Evolutionary conservation across 2,113 vertebrate species (phyloP).

Genomic region (Zeus faber): DNA sequence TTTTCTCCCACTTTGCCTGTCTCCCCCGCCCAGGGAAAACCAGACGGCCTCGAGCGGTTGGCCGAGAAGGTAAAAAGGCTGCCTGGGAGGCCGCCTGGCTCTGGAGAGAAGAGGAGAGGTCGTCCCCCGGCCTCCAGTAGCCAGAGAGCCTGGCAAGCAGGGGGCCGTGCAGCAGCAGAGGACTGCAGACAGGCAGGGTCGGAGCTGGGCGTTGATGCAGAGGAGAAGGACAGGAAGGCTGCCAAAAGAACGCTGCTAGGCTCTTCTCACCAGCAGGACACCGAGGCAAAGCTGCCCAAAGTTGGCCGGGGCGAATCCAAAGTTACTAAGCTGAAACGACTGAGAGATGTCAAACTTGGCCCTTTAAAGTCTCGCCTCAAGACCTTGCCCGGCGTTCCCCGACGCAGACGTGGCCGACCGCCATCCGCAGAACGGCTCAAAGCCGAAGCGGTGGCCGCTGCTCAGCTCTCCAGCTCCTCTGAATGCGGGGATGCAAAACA

Average conservation of each 20-base stretch:
- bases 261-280: slow-evolving; percentile 55
- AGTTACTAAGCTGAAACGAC: slow-evolving; percentile 86
- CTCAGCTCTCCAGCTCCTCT: slow-evolving; percentile 60
- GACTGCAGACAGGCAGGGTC: slow-evolving; percentile 60
- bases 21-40: slow-evolving; percentile 73
- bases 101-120: slow-evolving; percentile 89
- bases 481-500: slow-evolving; percentile 79
- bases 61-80: slow-evolving; percentile 86
- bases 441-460: slow-evolving; percentile 68
- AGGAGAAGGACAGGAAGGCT: slow-evolving; percentile 82
- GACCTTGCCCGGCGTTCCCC: slow-evolving; percentile 80
- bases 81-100: slow-evolving; percentile 76
- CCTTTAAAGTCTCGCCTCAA: slow-evolving; percentile 93
- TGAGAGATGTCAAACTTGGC: slow-evolving; percentile 86
- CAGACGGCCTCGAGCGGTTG: slow-evolving; percentile 74
- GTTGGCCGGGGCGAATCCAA: slow-evolving; percentile 64
- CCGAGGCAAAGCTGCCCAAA: slow-evolving; percentile 60
- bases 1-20: slow-evolving; percentile 45
- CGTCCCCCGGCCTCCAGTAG: slow-evolving; percentile 86
- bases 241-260: slow-evolving; percentile 78
- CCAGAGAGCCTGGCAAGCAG: slow-evolving; percentile 74
- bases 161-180: slow-evolving; percentile 73
- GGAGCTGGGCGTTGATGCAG: slow-evolving; percentile 67
- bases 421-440: slow-evolving; percentile 90
- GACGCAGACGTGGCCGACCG: slow-evolving; percentile 86